These are phyloP conservation scores for Ctenoplectra terminalis DNA, from an alignment of 1,140 invertebrate genomes.

Conservation along the genomic window DNA sequence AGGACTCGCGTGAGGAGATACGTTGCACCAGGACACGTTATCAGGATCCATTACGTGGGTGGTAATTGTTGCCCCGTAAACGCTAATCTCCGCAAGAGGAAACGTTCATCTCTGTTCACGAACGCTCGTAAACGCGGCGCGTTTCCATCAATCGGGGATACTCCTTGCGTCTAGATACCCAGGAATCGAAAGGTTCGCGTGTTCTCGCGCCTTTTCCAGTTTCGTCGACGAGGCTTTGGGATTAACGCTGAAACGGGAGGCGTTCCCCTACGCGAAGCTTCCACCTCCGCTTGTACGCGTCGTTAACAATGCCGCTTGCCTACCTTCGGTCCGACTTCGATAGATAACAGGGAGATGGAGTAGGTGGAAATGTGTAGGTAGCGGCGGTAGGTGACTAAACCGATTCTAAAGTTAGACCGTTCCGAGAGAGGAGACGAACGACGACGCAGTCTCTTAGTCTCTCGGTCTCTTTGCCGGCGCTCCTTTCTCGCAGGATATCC, in stretches of 20 bases:
- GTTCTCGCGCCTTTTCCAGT: conserved; percentile 7
- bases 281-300: conserved; percentile 30
- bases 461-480: background rate
- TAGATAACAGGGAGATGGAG: conserved; percentile 46
- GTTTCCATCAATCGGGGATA: too few species aligned
- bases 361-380: conserved; percentile 66
- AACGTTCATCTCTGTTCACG: conserved; percentile 5
- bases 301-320: conserved; percentile 44
- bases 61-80: conserved; percentile 24
- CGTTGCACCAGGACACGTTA: conserved; percentile 11
- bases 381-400: conserved; percentile 61
- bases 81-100: conserved; percentile 13
- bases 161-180: background rate
- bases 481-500: conserved; percentile 43
- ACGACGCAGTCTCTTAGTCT: background rate
- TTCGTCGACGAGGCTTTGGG: conserved; percentile 17
- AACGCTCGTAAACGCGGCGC: background rate
- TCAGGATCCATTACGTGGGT: conserved; percentile 36
- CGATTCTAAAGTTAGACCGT: conserved; percentile 63
- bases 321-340: conserved; percentile 2
- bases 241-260: conserved; percentile 25
- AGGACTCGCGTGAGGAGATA: background rate
- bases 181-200: background rate
- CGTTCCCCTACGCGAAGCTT: conserved; percentile 28
- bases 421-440: conserved; percentile 25